Base-by-base conservation (phyloP, 2,888 invertebrate species). In the Cheilosia variabilis region DNA sequence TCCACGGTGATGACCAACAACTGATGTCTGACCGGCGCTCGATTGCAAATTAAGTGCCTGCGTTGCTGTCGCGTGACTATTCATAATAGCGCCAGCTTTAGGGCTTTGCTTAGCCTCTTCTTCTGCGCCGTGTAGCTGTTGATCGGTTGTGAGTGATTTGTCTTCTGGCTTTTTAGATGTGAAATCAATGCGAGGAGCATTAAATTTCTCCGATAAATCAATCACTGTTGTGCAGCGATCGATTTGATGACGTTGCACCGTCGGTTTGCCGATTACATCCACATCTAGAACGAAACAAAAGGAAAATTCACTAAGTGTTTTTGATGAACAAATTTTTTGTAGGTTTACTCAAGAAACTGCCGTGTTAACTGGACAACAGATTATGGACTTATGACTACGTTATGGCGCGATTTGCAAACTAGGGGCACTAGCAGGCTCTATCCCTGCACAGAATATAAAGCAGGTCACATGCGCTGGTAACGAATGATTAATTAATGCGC, bases 1-100 rank as follows among this genome's bases (percentile, higher is more conserved):
- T 81, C 92, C 92, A 82, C 92, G 92, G 90, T 92, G 92, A 90
- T 92, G 92, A 87, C 92, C 92, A 80, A 92, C 92, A 87, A 92
- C 91, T 75, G 92, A 89, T 88, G 92, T 91, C 90, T 92, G 92
- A 88, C 92, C 92, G 52, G 86, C 86, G 89, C 91, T 92, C 88
- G 89, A 88, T 89, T 90, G 89, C 82, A 90, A 87, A 88, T 90
- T 90, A 62, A 90, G 81, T 73, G 90, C 89, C 77, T 90, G 92
- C 87, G 91, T 90, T 87, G 91, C 92, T 81, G 92, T 92, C 82
- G 91, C 91, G 91, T 92, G 92, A 89, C 92, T 92, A 89, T 92
- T 92, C 92, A 92, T 92, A 89, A 91, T 91, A 90, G 88, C 77
- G 84, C 86, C 76, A 79, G 84, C 75, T 82, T 87, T 87, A 43